Conservation (phyloP, 2,797 vertebrate species). For the Prunella strophiata region DNA sequence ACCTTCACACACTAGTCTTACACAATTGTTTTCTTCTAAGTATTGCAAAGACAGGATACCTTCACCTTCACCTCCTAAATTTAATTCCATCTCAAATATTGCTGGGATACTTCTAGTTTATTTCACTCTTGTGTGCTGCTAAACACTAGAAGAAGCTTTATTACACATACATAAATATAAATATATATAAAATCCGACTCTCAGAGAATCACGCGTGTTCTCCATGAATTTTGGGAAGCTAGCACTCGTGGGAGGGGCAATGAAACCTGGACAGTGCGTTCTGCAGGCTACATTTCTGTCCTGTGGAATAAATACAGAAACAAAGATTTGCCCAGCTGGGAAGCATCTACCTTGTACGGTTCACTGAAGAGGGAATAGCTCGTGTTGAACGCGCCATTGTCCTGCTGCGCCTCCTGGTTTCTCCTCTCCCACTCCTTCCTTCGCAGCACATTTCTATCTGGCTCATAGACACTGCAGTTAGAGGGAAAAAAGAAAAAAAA, state of each 20-base stretch:
- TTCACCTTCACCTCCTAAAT: conserved; percentile 6
- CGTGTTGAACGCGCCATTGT: conserved; percentile 70
- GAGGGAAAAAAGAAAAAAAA: conserved; percentile 6
- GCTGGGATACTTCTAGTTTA: not conserved
- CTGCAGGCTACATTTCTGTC: not conserved
- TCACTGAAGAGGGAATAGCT: conserved; percentile 84
- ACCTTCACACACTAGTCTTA: conserved; percentile 17
- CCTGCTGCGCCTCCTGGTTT: conserved; percentile 81
- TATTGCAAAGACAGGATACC: conserved; percentile 13
- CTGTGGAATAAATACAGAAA: conserved; percentile 15
- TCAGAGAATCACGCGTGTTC: not conserved
- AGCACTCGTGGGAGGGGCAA: not conserved
- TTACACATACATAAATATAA: not conserved
- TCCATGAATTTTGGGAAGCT: not conserved
- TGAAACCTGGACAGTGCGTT: not conserved
- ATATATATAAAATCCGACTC: not conserved
- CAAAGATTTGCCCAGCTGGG: not conserved
- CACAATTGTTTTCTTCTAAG: conserved; percentile 7
- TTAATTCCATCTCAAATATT: conserved; percentile 26
- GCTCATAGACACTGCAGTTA: conserved; percentile 77
- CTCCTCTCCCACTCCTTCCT: conserved; percentile 83
- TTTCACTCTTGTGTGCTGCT: not conserved
- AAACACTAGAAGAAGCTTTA: not conserved
- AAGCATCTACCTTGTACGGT: conserved; percentile 81
- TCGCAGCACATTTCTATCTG: conserved; percentile 80